phyloP scores from a whole-genome alignment of 2,888 invertebrate species.

The Leptinotarsa peninsularis region DNA sequence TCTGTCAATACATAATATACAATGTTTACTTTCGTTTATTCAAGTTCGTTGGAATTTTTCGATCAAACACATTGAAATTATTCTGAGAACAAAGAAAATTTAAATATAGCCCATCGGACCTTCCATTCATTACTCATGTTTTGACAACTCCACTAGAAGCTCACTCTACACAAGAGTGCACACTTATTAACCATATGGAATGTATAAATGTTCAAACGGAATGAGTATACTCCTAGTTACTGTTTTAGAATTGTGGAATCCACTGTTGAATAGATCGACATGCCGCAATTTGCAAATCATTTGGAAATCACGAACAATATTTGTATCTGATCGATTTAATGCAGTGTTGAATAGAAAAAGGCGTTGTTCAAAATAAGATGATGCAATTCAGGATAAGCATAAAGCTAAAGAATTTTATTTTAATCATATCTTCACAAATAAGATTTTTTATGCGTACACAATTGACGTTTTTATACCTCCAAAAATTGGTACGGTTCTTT shows the following conservation, averaged over 20 bases:
- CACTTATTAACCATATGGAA: conserved; percentile 26
- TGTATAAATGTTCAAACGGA: conserved; percentile 12
- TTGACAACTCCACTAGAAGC: conserved; percentile 19
- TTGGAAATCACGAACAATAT: too few species aligned
- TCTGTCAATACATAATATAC: too few species aligned
- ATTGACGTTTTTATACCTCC: too few species aligned
- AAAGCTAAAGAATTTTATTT: too few species aligned
- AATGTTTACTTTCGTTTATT: too few species aligned
- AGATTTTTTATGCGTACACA: too few species aligned
- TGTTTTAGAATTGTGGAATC: background rate
- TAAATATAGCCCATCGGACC: background rate
- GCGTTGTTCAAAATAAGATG: too few species aligned
- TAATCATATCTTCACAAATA: too few species aligned
- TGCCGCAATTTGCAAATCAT: background rate
- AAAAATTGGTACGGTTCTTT: too few species aligned
- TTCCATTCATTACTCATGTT: conserved; percentile 3
- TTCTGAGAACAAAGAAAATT: conserved; percentile 10
- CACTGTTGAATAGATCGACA: background rate
- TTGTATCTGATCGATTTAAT: too few species aligned
- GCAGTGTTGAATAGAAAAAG: too few species aligned
- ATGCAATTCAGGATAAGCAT: too few species aligned
- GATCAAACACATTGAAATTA: background rate
- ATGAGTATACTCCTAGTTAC: conserved; percentile 5
- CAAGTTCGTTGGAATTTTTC: background rate
- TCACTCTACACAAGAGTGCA: conserved; percentile 22